Evolutionary conservation across 1,140 invertebrate genomes (phyloP).

Genomic region (Planococcus citri): DNA sequence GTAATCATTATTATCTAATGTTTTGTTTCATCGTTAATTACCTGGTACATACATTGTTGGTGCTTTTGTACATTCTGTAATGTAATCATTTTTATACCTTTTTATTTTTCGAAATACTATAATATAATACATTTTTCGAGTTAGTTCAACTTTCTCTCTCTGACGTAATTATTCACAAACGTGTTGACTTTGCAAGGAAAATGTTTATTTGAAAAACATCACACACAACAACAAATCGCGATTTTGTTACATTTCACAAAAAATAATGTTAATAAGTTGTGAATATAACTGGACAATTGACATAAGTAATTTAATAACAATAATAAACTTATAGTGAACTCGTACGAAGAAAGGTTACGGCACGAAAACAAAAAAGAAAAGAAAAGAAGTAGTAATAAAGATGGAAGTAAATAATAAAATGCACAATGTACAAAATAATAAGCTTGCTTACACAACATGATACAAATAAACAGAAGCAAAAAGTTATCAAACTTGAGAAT

Average conservation of each 20-base stretch:
- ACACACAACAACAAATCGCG: no score
- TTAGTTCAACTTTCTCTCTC: no score
- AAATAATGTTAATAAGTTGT: neutral
- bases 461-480: neutral
- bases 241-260: neutral
- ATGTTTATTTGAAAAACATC: no score
- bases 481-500: neutral
- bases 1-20: no score
- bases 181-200: no score
- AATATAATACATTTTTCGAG: no score
- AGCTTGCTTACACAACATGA: neutral
- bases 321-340: no score
- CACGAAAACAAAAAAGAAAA: neutral
- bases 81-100: neutral
- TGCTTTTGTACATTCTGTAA: neutral
- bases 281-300: neutral
- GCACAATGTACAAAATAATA: neutral
- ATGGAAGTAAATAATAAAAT: neutral
- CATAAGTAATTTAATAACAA: slow-evolving; percentile 4
- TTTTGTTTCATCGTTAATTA: no score
- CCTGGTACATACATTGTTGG: neutral
- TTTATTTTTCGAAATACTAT: no score
- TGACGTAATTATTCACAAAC: no score
- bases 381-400: neutral
- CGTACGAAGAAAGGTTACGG: neutral